Evolutionary conservation across 2,113 vertebrate species (phyloP), one percentile per base, ranked within the genome.

Genomic region (Lagenorhynchus albirostris): DNA sequence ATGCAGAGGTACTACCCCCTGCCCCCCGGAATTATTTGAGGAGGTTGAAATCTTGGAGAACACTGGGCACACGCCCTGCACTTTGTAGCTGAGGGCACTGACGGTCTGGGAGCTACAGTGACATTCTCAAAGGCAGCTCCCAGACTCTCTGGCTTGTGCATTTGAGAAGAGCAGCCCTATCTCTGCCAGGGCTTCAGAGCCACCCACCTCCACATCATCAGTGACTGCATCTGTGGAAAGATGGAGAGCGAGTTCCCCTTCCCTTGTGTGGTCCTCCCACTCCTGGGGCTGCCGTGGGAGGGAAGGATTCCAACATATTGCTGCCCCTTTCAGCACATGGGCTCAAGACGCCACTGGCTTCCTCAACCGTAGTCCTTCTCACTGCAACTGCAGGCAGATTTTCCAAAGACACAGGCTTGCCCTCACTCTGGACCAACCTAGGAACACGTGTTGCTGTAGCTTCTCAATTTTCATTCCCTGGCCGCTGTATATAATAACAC

Each of bases 211-310:
- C 62, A 5, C 63, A 2, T 18, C 25, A 4, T 44, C 41, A 25
- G 41, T 14, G 55, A 7, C 62, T 15, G 33, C 47, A 14, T 29
- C 14, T 53, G 36, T 74, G 76, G 58, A 47, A 74, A 62, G 85
- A 17, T 26, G 36, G 71, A 47, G 21, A 6, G 4, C 3, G 1
- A 31, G 55, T 6, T 18, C 9, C 58, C 33, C 82, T 67, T 29
- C 11, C 67, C 50, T 14, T 1, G 0, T 38, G 12, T 2, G 9
- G 5, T 10, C 92, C 36, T 6, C 21, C 1, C 62, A 5, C 8
- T 4, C 0, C n/a, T 26, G 33, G 44, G 70, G n/a, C 14, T 31
- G 9, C 17, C 1, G 0, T 4, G 25, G 81, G 44, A 15, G n/a
- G 77, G 13, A 5, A 73, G 25, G 58, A 55, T 15, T 26, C n/a